phyloP scores from a whole-genome alignment of 2,888 invertebrate genomes.

The Trypoxylon attenuatum region DNA sequence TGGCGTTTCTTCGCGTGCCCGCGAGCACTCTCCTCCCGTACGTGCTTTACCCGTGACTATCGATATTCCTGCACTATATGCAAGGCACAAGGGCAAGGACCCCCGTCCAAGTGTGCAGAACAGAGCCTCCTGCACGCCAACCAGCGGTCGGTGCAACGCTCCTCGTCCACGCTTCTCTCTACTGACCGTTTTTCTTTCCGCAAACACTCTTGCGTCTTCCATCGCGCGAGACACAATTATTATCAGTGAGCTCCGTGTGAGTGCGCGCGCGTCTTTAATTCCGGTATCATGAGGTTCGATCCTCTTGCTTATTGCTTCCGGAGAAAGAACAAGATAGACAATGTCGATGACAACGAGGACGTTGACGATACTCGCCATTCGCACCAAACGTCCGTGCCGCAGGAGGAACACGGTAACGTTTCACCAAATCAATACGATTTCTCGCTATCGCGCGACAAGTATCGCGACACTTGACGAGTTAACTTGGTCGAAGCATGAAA shows the following conservation, averaged over 20 bases:
- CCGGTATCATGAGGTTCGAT: constrained; percentile 61
- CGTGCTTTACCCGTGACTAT: constrained; percentile 55
- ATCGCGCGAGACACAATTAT: not conserved
- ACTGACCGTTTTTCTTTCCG: not conserved
- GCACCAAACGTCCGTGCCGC: not conserved
- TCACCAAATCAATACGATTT: not conserved
- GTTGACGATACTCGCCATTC: constrained; percentile 1
- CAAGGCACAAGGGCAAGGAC: constrained; percentile 71
- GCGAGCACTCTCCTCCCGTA: constrained; percentile 5
- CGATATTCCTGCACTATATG: constrained; percentile 67
- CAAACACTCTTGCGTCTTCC: not conserved
- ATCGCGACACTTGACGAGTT: too few relatives aligned
- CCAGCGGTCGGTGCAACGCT: constrained; percentile 42
- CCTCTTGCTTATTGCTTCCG: constrained; percentile 64
- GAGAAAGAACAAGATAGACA: constrained; percentile 61
- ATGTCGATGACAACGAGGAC: constrained; percentile 40
- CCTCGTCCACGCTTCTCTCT: not conserved
- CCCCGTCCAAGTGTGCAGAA: constrained; percentile 60
- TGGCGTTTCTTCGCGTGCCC: constrained; percentile 2
- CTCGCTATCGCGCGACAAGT: too few relatives aligned
- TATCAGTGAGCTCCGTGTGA: too few relatives aligned
- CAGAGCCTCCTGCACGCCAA: constrained; percentile 52
- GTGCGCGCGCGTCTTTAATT: too few relatives aligned
- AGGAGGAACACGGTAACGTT: constrained; percentile 27
- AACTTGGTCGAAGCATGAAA: too few relatives aligned